Conservation (phyloP, 1,140 invertebrate genomes). For the Bactericera cockerelli region DNA sequence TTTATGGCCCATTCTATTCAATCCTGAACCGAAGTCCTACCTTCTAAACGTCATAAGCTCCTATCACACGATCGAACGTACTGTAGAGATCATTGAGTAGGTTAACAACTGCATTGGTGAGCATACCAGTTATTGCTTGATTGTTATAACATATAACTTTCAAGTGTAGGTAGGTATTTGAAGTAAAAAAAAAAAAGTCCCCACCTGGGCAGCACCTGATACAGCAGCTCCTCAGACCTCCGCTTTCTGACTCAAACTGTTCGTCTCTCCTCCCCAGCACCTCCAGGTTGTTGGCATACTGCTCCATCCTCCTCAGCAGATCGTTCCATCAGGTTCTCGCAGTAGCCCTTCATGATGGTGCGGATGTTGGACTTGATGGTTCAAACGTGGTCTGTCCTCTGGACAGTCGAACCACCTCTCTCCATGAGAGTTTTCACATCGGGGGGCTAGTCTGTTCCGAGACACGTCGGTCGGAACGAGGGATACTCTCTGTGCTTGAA, state of each 20-base stretch:
- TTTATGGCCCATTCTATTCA: too few species aligned
- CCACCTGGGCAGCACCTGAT: conserved; percentile 61
- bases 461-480: conserved; percentile 47
- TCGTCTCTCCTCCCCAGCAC: conserved; percentile 69
- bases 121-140: too few species aligned
- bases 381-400: conserved; percentile 65
- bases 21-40: too few species aligned
- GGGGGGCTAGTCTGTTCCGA: conserved; percentile 41
- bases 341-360: conserved; percentile 57
- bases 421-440: conserved; percentile 57
- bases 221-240: conserved; percentile 62
- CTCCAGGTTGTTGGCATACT: conserved; percentile 75
- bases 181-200: too few species aligned
- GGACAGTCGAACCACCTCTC: conserved; percentile 60
- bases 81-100: conserved; percentile 80
- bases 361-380: conserved; percentile 48
- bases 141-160: too few species aligned
- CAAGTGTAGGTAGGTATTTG: too few species aligned
- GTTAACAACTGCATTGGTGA: conserved; percentile 77
- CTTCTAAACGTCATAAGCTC: conserved; percentile 81
- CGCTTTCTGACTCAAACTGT: conserved; percentile 66
- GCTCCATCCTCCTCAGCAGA: conserved; percentile 65
- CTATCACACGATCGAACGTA: conserved; percentile 76
- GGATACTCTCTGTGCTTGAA: conserved; percentile 50
- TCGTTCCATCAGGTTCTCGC: conserved; percentile 76